Percentiles rank a stretch among this genome's conserved stretches.
Conservation (phyloP, 2,888 invertebrate genomes). For the Dendrolimus pini region DNA sequence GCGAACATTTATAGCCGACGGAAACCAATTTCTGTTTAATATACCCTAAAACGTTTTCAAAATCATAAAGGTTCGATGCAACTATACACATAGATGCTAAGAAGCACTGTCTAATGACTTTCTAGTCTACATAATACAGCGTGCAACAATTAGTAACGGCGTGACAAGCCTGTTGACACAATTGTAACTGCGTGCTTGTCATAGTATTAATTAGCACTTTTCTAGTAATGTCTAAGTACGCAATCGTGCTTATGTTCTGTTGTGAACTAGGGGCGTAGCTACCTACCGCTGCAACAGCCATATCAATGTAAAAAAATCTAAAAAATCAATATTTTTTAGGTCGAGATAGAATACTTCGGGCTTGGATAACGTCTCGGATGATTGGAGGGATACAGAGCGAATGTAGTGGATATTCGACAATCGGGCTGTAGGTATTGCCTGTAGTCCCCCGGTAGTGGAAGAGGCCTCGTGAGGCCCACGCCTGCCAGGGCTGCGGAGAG, state of each 20-base stretch:
- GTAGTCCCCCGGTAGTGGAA: too few species aligned
- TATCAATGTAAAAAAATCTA: too few species aligned
- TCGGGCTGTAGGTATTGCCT: too few species aligned
- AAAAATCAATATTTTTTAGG: too few species aligned
- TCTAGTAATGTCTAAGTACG: neutral
- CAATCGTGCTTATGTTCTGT: neutral
- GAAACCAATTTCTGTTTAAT: neutral
- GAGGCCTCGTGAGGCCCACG: too few species aligned
- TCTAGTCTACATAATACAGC: neutral
- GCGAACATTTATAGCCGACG: neutral
- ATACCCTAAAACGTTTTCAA: neutral
- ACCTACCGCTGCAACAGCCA: too few species aligned
- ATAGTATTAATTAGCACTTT: neutral
- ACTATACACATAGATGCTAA: neutral
- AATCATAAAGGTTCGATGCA: neutral
- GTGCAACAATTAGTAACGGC: neutral
- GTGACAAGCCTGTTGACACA: neutral
- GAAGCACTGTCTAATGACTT: neutral
- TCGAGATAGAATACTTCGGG: too few species aligned
- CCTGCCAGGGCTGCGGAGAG: too few species aligned
- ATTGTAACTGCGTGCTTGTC: neutral
- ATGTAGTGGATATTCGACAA: too few species aligned
- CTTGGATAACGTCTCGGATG: too few species aligned
- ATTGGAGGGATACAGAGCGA: too few species aligned
- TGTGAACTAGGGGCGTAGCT: too few species aligned